Base-by-base conservation (phyloP, 2,888 invertebrate species). In the Dasysyrphus albostriatus region DNA sequence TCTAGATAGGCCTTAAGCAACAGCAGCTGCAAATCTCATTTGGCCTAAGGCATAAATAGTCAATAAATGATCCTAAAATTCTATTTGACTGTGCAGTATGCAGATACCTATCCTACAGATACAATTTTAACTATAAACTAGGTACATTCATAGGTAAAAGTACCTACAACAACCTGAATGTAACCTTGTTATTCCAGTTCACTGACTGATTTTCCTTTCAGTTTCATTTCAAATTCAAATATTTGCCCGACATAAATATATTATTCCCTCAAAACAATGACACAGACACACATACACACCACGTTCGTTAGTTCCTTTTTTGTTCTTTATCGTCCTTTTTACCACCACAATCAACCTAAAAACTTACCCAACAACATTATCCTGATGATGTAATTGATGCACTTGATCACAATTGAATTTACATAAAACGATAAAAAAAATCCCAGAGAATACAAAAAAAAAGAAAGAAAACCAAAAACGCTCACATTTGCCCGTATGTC, bases 401-500 rank as follows among this genome's bases (percentile, higher is more conserved):
- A 87, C 87, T 87, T 87, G 87, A 87, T 87, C 87, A 87, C 87
- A 87, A 87, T 87, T 83, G 87, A 87, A 87, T 87, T 87, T 83
- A 79, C 87, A 87, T 87, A 87, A 87, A 87, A 72, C 87, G 78
- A 87, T 79, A 87, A 87, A 82, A 81, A 79, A 70, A 69, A 61
- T 42, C 44, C 42, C 8, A 76, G 42, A 44, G 67, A 67, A 42
- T 39, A 24, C 9, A 67, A 12, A 51, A 63, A 16, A 42, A n/a
- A 59, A n/a, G 29, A 61, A 32, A 44, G 8, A 10, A 58, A 58
- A 39, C 42, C 44, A 16, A 42, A 75, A 83, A 79, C 78, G 83
- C 74, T 87, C 61, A 77, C 77, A 69, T 69, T 83, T 67, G 75
- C 87, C 87, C 87, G 87, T 87, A 87, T 87, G 87, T 19, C 82